These are phyloP conservation scores for Capitulum mitella DNA, from an alignment of 2,888 invertebrate species.

Conservation along the genomic window DNA sequence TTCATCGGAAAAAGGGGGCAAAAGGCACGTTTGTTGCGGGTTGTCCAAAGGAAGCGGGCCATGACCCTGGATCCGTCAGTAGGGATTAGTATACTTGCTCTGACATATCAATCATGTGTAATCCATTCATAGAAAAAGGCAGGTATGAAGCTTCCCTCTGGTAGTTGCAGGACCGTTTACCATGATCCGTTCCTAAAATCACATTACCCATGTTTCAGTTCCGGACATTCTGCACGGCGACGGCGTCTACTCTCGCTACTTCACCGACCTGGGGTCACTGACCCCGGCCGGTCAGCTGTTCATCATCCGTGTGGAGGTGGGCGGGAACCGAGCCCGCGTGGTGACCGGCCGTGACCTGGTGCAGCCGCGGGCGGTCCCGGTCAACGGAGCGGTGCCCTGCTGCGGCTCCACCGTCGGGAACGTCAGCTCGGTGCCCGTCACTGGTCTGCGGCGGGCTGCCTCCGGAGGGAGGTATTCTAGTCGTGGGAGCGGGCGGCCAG, in stretches of 20 bases:
- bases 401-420: conserved; percentile 29
- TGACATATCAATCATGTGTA: too few relatives aligned
- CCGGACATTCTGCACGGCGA: conserved; percentile 58
- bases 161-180: too few relatives aligned
- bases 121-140: too few relatives aligned
- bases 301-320: conserved; percentile 37
- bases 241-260: conserved; percentile 58
- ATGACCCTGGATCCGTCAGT: too few relatives aligned
- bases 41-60: too few relatives aligned
- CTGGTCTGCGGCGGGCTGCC: background rate
- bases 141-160: too few relatives aligned
- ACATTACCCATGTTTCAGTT: conserved; percentile 49
- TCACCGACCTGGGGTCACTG: conserved; percentile 43
- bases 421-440: conserved; percentile 25
- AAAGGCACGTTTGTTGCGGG: too few relatives aligned
- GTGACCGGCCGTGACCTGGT: background rate
- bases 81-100: too few relatives aligned
- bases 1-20: too few relatives aligned
- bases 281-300: conserved; percentile 37
- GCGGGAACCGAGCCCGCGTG: conserved; percentile 34
- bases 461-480: conserved; percentile 26
- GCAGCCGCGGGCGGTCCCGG: background rate
- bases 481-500: conserved; percentile 37
- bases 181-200: too few relatives aligned
- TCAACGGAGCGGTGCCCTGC: conserved; percentile 30